Conservation (phyloP, 2,113 vertebrate genomes). For the Ptilorrhoa leucosticta region DNA sequence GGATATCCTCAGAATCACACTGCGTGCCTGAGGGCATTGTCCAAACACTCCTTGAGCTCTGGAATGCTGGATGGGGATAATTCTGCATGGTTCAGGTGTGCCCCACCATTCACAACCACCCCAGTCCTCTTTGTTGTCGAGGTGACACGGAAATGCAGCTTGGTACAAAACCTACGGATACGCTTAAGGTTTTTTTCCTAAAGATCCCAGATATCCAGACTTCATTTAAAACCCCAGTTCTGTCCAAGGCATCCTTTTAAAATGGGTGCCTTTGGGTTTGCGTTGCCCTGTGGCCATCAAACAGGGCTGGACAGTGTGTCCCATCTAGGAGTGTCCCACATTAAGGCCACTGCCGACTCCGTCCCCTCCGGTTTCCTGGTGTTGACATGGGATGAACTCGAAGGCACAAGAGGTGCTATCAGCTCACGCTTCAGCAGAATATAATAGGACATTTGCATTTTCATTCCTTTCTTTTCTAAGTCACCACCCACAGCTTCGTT, state of each 20-base stretch:
- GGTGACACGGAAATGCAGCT: background rate
- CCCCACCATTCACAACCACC: background rate
- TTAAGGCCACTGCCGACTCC: background rate
- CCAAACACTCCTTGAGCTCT: background rate
- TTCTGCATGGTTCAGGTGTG: accelerated
- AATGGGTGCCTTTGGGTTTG: background rate
- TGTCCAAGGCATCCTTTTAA: background rate
- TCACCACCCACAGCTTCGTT: background rate
- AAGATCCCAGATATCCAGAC: background rate
- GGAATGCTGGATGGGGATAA: background rate
- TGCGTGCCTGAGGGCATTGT: background rate
- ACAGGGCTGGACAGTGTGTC: background rate
- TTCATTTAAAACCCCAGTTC: background rate
- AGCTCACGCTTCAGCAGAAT: background rate
- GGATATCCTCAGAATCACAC: background rate
- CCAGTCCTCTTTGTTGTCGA: accelerated
- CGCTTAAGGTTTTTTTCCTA: accelerated
- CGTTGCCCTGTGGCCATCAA: background rate
- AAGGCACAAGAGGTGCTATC: background rate
- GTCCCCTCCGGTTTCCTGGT: background rate
- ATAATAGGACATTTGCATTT: background rate
- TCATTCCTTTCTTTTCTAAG: background rate
- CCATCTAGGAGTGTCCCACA: background rate
- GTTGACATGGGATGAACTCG: background rate
- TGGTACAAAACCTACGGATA: background rate